phyloP scores from a whole-genome alignment of 2,888 invertebrate genomes.

The Xylota sylvarum region DNA sequence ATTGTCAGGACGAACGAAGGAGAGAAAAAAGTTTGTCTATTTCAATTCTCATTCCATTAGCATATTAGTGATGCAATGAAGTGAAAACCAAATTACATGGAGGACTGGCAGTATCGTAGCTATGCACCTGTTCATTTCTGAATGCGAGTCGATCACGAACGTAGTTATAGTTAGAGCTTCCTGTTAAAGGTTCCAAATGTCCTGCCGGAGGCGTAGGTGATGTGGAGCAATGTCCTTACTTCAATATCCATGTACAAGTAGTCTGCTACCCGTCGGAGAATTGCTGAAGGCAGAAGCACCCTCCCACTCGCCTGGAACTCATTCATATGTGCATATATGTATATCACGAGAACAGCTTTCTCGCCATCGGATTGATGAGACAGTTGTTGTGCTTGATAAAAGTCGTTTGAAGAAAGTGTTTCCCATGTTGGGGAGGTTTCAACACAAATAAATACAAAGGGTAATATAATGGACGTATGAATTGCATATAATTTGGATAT shows the following conservation, averaged over 20 bases:
- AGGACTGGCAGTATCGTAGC: slow-evolving; percentile 46
- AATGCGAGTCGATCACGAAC: slow-evolving; percentile 52
- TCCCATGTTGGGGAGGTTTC: not conserved
- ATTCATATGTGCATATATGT: slow-evolving; percentile 65
- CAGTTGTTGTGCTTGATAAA: not conserved
- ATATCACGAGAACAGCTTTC: slow-evolving; percentile 48
- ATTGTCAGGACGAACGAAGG: not conserved
- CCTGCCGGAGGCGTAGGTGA: slow-evolving; percentile 24
- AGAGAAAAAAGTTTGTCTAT: slow-evolving; percentile 32
- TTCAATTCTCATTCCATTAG: slow-evolving; percentile 63
- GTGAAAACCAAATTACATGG: slow-evolving; percentile 65
- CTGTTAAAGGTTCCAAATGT: slow-evolving; percentile 50
- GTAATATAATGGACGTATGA: too few relatives aligned
- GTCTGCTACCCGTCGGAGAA: slow-evolving; percentile 3
- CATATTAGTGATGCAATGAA: slow-evolving; percentile 67
- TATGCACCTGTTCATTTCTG: slow-evolving; percentile 38
- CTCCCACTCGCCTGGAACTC: slow-evolving; percentile 37
- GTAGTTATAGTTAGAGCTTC: slow-evolving; percentile 44
- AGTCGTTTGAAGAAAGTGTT: slow-evolving; percentile 10
- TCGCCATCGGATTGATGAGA: slow-evolving; percentile 27
- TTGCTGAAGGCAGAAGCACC: not conserved
- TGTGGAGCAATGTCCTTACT: slow-evolving; percentile 46
- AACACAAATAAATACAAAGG: not conserved
- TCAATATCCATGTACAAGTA: slow-evolving; percentile 38
- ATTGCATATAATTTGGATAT: too few relatives aligned